Evolutionary conservation across 2,113 vertebrate species (phyloP).

Genomic region (Ceyx cyanopectus): DNA sequence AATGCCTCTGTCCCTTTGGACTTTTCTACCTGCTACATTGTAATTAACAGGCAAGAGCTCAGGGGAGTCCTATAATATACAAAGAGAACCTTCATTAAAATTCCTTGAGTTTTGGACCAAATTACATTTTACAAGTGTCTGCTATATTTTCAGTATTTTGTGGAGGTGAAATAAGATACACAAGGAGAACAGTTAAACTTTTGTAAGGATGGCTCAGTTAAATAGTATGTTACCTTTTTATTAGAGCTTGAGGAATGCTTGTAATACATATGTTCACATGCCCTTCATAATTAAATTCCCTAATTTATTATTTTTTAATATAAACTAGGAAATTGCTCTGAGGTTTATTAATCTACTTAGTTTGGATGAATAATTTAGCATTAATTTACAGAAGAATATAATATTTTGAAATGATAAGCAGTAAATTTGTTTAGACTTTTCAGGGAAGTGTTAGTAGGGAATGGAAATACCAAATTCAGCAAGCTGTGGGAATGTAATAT

Average conservation of each 20-base stretch:
- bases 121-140: background rate
- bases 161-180: background rate
- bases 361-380: background rate
- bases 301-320: background rate
- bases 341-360: background rate
- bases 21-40: background rate
- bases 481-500: background rate
- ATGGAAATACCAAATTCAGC: background rate
- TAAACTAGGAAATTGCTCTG: background rate
- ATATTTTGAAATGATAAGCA: background rate
- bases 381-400: background rate
- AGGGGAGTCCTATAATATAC: background rate
- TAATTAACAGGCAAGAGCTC: background rate
- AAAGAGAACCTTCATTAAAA: background rate
- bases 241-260: background rate
- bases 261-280: background rate
- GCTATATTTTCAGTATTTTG: background rate
- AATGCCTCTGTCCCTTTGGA: background rate
- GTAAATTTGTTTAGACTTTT: background rate
- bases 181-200: background rate
- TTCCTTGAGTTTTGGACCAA: background rate
- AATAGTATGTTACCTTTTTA: background rate
- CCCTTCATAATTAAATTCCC: background rate
- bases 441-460: background rate
- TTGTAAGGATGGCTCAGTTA: background rate